Percentiles rank a stretch among this genome's conserved stretches.
Conservation (phyloP, 2,888 invertebrate species). For the Amphipoea lucens region DNA sequence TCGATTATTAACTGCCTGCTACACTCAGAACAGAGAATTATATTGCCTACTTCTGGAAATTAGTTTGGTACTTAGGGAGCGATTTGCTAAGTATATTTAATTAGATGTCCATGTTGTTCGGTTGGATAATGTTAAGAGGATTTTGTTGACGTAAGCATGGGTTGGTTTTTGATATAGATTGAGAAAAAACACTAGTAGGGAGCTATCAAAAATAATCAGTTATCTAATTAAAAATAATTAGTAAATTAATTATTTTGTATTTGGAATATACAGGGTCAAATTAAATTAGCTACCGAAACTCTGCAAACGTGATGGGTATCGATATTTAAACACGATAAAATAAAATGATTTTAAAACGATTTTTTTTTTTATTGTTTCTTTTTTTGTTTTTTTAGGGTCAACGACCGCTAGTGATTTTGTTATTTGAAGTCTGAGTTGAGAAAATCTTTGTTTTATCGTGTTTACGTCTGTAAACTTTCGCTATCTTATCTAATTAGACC, state of each 20-base stretch:
- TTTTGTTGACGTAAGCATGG: conserved; percentile 15
- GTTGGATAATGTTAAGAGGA: conserved; percentile 42
- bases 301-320: background rate
- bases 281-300: background rate
- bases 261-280: background rate
- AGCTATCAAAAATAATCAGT: background rate
- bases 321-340: background rate
- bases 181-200: background rate
- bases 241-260: background rate
- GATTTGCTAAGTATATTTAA: conserved; percentile 61
- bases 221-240: background rate
- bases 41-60: conserved; percentile 65
- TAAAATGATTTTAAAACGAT: background rate
- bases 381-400: no score
- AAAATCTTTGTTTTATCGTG: background rate
- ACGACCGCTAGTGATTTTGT: no score
- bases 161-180: conserved; percentile 8
- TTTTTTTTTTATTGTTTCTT: no score
- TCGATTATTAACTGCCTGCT: conserved; percentile 68
- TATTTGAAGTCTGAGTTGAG: background rate
- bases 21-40: conserved; percentile 64
- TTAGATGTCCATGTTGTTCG: conserved; percentile 52
- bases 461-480: background rate
- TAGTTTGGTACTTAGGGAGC: conserved; percentile 60
- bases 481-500: no score